Base-by-base conservation (phyloP, 1,140 invertebrate genomes). In the Lepidotrigona ventralis region DNA sequence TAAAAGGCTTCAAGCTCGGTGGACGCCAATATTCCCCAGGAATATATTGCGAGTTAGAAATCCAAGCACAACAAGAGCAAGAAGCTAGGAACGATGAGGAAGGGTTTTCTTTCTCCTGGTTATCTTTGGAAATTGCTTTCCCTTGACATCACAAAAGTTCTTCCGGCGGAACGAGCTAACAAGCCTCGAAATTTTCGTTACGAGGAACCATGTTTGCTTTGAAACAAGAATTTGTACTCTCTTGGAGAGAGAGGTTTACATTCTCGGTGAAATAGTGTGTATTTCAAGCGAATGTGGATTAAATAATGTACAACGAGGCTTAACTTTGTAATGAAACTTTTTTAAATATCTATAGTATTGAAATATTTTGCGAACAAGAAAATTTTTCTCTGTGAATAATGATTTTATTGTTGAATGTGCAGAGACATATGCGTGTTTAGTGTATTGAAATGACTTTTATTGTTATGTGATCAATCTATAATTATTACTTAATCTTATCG, bases 81-180 rank as follows among this genome's bases (percentile, higher is more conserved):
- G 26, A n/a, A 17, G 39, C 21, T 2, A 58, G 39, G 53, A 64
- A 53, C 53, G 19, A 54, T 58, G 68, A 33, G 3, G 51, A 56
- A 71, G 46, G 76, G 26, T 46, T 14, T 84, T 74, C 69, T 85
- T 80, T 88, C 60, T 81, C 69, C 69, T 46, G 75, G 75, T 53
- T 87, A 29, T n/a, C 83, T 78, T 73, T 81, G 51, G 64, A 75
- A 81, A 87, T 88, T 87, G 82, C 85, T 87, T 72, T 63, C 78
- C 78, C 77, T 39, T 60, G 58, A 63, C 78, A 87, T 87, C 87
- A 54, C 64, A n/a, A 87, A 88, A 75, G 63, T 81, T 75, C 69
- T 72, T 21, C 51, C 46, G 29, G 3, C 26, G 2, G 15, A 1
- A 6, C 15, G 46, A 26, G 19, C 56, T 79, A 83, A 79, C 68